phyloP scores from a whole-genome alignment of 2,888 invertebrate genomes.

The Furcula furcula region DNA sequence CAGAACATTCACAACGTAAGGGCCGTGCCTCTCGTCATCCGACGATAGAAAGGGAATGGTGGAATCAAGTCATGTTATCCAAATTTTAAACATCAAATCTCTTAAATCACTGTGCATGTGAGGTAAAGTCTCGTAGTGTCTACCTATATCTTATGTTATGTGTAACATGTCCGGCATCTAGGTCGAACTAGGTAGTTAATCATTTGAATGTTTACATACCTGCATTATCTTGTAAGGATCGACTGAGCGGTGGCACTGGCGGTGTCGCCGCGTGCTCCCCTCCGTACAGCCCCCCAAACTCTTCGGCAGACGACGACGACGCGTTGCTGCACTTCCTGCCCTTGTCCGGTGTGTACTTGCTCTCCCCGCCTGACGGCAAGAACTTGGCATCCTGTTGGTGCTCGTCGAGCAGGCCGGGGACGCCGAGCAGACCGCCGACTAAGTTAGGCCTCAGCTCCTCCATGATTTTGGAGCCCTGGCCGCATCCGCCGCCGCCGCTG shows the following conservation, averaged over 20 bases:
- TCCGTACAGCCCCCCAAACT: constrained; percentile 93
- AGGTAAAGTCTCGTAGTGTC: too few relatives aligned
- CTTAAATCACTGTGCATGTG: too few relatives aligned
- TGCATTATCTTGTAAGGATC: constrained; percentile 81
- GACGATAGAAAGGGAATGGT: too few relatives aligned
- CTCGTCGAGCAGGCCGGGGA: constrained; percentile 90
- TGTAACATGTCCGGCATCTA: too few relatives aligned
- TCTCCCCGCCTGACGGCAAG: constrained; percentile 77
- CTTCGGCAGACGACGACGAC: constrained; percentile 90
- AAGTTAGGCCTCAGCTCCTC: constrained; percentile 93
- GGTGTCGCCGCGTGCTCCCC: constrained; percentile 87
- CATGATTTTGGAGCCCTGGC: constrained; percentile 90
- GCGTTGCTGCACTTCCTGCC: constrained; percentile 90
- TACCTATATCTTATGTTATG: too few relatives aligned
- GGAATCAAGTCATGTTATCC: too few relatives aligned
- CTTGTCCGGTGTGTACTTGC: constrained; percentile 79
- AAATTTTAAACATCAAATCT: too few relatives aligned
- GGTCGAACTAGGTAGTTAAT: too few relatives aligned
- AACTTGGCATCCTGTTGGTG: constrained; percentile 84
- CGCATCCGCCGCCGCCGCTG: constrained; percentile 85
- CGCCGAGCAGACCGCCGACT: constrained; percentile 89
- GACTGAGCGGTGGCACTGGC: constrained; percentile 78
- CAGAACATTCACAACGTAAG: too few relatives aligned
- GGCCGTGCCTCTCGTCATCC: too few relatives aligned
- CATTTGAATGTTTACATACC: too few relatives aligned